phyloP scores from a whole-genome alignment of 2,888 invertebrate species.

The Timandra comae region DNA sequence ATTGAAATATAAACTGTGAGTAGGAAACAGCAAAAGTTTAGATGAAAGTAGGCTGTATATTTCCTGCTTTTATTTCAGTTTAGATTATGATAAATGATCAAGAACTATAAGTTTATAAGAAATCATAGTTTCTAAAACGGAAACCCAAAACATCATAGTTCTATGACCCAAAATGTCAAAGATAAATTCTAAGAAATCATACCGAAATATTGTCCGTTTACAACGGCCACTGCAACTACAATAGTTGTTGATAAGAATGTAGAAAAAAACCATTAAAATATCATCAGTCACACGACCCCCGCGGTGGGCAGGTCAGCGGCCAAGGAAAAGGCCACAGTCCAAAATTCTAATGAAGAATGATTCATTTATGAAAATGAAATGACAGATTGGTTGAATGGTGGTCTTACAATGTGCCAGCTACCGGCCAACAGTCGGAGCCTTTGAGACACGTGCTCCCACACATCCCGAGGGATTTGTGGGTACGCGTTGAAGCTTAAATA shows the following conservation, averaged over 20 bases:
- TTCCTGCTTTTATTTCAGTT: no score
- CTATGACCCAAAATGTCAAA: no score
- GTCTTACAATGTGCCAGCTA: slow-evolving; percentile 57
- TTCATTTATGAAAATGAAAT: slow-evolving; percentile 75
- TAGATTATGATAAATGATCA: no score
- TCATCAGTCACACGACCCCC: slow-evolving; percentile 74
- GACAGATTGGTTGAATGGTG: slow-evolving; percentile 71
- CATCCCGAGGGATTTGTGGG: slow-evolving; percentile 30
- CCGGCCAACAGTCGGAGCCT: slow-evolving; percentile 42
- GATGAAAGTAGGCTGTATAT: no score
- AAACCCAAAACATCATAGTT: no score
- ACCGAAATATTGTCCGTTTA: no score
- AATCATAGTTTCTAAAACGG: no score
- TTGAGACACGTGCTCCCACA: slow-evolving; percentile 54
- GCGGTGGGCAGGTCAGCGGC: slow-evolving; percentile 70
- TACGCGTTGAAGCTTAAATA: no score
- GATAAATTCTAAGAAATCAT: no score
- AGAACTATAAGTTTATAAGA: no score
- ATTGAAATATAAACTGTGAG: no score
- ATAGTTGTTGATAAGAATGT: slow-evolving; percentile 69
- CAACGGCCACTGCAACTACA: slow-evolving; percentile 39
- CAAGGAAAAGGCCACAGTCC: slow-evolving; percentile 63
- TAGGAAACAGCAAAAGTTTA: no score
- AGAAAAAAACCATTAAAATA: slow-evolving; percentile 75
- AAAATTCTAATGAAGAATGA: slow-evolving; percentile 74